Conservation (phyloP, 2,797 vertebrate species). For the Sebastes vulpes region DNA sequence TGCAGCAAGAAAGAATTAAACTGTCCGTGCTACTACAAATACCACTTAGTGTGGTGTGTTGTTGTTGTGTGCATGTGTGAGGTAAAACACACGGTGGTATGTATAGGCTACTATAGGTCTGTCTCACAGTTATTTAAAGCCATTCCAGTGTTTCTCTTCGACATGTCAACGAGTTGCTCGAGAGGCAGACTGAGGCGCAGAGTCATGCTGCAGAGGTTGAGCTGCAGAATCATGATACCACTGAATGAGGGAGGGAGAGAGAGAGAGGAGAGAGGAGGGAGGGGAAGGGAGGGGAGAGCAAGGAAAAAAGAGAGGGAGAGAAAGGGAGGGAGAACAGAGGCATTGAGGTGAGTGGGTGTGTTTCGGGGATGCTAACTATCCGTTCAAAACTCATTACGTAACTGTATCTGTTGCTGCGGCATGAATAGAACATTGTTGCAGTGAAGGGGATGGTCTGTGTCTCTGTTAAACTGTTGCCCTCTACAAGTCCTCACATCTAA, state of each 20-base stretch:
- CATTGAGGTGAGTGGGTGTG: constrained; percentile 2
- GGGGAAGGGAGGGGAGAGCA: neutral
- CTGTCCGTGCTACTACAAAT: neutral
- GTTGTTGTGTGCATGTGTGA: neutral
- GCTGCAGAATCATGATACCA: constrained; percentile 75
- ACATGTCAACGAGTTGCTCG: constrained; percentile 31
- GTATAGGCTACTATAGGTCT: neutral
- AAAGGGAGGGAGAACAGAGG: neutral
- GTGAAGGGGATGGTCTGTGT: constrained; percentile 10
- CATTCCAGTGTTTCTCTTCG: constrained; percentile 31
- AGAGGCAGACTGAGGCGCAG: constrained; percentile 50
- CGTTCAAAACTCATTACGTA: constrained; percentile 51
- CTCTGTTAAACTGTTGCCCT: neutral
- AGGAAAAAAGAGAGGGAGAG: neutral
- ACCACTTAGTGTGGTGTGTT: neutral
- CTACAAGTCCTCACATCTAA: constrained; percentile 3
- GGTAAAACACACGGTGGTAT: neutral
- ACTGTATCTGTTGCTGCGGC: constrained; percentile 65
- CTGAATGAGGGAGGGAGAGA: constrained; percentile 47
- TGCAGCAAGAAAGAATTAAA: neutral
- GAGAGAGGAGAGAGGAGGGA: neutral
- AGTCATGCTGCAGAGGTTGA: constrained; percentile 79
- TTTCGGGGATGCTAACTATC: constrained; percentile 25
- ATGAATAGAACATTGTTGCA: constrained; percentile 30
- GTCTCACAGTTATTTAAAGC: constrained; percentile 29